A percentile compares a stretch with the other conserved stretches of the same genome.
These are phyloP conservation scores for Cephus rjabovi DNA, from an alignment of 2,888 invertebrate species.

Conservation along the genomic window DNA sequence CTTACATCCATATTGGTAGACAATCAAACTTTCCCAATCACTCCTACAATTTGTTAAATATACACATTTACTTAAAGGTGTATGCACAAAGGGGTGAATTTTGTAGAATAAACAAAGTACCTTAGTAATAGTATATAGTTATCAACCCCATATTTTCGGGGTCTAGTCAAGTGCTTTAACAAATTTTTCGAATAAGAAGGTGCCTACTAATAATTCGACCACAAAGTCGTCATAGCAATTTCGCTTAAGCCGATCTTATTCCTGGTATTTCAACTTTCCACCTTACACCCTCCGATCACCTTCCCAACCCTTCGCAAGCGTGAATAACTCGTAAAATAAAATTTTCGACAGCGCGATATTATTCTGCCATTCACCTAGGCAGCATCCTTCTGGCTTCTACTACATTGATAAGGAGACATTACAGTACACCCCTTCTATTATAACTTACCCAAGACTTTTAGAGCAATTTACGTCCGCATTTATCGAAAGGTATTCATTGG, in stretches of 20 bases:
- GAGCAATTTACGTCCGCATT: not conserved
- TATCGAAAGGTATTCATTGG: not conserved
- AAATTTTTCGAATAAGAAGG: not conserved
- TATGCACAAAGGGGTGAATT: too few species aligned
- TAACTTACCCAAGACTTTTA: not conserved
- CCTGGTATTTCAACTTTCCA: not conserved
- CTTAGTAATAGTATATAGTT: not conserved
- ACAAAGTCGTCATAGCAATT: not conserved
- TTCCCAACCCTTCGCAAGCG: not conserved
- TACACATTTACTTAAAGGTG: too few species aligned
- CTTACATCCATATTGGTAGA: too few species aligned
- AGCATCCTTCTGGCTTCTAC: not conserved
- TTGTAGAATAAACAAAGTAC: too few species aligned
- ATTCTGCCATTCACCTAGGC: not conserved
- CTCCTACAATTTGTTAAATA: too few species aligned
- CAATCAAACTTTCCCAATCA: too few species aligned
- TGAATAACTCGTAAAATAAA: not conserved
- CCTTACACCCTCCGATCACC: not conserved
- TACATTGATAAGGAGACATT: not conserved
- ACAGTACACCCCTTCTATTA: not conserved
- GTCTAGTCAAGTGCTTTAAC: not conserved
- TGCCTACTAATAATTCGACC: not conserved
- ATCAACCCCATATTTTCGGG: not conserved
- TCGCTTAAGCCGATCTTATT: not conserved
- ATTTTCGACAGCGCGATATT: not conserved